phyloP scores from a whole-genome alignment of 2,797 vertebrate species.

The Hippocampus kuda region DNA sequence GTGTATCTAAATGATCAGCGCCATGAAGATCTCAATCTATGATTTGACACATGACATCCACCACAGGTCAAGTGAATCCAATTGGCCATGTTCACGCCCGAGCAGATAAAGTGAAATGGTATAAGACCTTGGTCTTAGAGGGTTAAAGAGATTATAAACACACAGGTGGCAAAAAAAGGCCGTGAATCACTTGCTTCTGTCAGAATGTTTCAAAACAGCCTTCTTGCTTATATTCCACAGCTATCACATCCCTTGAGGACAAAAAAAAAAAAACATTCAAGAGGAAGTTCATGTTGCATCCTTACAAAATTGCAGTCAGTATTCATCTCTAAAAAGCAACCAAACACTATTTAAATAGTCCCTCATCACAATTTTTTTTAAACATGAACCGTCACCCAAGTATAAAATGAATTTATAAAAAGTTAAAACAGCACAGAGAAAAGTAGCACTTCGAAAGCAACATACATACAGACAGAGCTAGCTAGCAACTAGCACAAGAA shows the following conservation, averaged over 20 bases:
- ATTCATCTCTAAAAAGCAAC: background rate
- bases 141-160: constrained; percentile 16
- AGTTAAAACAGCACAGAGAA: background rate
- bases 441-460: background rate
- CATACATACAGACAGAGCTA: background rate
- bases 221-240: background rate
- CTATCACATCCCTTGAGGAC: background rate
- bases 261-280: background rate
- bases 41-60: constrained; percentile 29
- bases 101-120: constrained; percentile 35
- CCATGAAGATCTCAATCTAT: constrained; percentile 2
- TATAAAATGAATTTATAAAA: background rate
- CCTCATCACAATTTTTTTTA: background rate
- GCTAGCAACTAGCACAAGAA: background rate
- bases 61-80: constrained; percentile 32
- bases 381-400: background rate
- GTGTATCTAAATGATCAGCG: constrained; percentile 23
- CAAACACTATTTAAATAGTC: background rate
- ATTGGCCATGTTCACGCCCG: constrained; percentile 13
- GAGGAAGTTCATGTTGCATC: background rate
- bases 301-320: background rate
- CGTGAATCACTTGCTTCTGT: background rate
- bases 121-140: constrained; percentile 26
- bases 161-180: constrained; percentile 2
- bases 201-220: background rate